phyloP scores from a whole-genome alignment of 2,797 vertebrate genomes.

The Chelonia mydas region DNA sequence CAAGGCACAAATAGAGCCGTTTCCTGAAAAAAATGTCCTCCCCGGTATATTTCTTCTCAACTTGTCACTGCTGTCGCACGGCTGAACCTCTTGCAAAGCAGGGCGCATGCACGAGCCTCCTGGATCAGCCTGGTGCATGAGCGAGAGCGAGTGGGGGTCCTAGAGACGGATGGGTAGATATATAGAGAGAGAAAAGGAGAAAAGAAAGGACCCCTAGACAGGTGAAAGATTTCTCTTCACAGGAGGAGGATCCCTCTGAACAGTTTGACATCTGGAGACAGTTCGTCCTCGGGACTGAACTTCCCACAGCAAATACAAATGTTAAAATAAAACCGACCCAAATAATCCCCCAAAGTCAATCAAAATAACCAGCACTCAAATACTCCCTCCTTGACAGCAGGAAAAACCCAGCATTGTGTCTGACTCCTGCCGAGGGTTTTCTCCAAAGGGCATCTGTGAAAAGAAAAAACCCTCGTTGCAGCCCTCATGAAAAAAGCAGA shows the following conservation, averaged over 20 bases:
- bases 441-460: not conserved
- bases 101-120: fast-evolving
- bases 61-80: not conserved
- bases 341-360: not conserved
- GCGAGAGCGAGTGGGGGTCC: not conserved
- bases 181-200: not conserved
- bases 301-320: not conserved
- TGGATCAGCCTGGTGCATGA: fast-evolving
- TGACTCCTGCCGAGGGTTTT: not conserved
- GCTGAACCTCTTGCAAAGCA: fast-evolving
- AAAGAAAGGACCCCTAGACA: not conserved
- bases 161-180: not conserved
- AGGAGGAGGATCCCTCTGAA: not conserved
- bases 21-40: not conserved
- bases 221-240: not conserved
- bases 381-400: not conserved
- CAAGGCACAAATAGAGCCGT: not conserved
- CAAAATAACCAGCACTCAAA: not conserved
- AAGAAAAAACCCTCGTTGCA: not conserved
- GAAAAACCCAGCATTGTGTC: not conserved
- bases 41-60: not conserved
- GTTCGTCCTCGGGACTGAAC: not conserved
- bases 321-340: not conserved
- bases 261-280: not conserved
- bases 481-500: not conserved